Evolutionary conservation across 92 coral and sea anemone genomes (phyloP).

Genomic region (Phymanthus crucifer): DNA sequence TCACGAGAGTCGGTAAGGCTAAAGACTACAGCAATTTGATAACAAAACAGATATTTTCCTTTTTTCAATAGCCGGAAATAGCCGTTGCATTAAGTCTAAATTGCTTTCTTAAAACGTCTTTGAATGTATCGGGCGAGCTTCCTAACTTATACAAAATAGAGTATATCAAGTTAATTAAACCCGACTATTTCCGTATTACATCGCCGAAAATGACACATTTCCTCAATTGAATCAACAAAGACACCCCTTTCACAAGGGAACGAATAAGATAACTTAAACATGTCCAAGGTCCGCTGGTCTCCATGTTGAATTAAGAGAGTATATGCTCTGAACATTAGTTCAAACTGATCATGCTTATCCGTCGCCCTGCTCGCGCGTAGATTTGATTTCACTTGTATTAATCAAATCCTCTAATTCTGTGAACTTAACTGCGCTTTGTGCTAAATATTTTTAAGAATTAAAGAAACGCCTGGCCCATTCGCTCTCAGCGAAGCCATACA

Average conservation of each 20-base stretch:
- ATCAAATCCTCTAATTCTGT: slow-evolving; percentile 6
- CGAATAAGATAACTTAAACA: neutral
- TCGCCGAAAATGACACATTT: slow-evolving; percentile 18
- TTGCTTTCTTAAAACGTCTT: slow-evolving; percentile 36
- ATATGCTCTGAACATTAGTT: slow-evolving; percentile 2
- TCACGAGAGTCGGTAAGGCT: neutral
- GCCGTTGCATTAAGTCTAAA: slow-evolving; percentile 19
- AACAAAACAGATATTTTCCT: slow-evolving; percentile 25
- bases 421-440: slow-evolving; percentile 13
- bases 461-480: neutral
- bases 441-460: slow-evolving; percentile 7
- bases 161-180: slow-evolving; percentile 22
- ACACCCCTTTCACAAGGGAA: slow-evolving; percentile 26
- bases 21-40: slow-evolving; percentile 4
- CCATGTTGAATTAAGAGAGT: neutral
- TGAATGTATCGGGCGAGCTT: slow-evolving; percentile 21
- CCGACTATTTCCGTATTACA: slow-evolving; percentile 19
- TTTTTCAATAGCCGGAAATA: slow-evolving; percentile 34
- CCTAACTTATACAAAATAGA: neutral
- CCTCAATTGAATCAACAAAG: slow-evolving; percentile 11
- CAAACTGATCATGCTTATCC: slow-evolving; percentile 9
- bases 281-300: slow-evolving; percentile 6
- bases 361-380: neutral
- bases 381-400: slow-evolving; percentile 16
- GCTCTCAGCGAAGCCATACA: neutral